Evolutionary conservation across 2,113 vertebrate species (phyloP).

Genomic region (Suricata suricatta): DNA sequence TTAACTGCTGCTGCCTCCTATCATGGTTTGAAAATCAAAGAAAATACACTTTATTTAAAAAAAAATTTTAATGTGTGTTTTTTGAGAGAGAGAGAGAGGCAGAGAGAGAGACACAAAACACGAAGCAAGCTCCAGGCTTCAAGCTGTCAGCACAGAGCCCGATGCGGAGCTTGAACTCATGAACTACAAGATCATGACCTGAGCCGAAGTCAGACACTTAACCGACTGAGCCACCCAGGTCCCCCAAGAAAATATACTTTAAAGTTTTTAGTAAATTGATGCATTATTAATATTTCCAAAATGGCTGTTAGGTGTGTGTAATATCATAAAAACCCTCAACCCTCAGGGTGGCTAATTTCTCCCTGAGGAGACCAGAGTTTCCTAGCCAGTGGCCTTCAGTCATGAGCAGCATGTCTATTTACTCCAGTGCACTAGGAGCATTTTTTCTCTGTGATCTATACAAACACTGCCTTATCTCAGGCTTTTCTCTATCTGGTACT

Average conservation of each 20-base stretch:
- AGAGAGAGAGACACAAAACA: too few relatives aligned
- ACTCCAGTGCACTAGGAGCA: background rate
- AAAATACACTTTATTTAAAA: background rate
- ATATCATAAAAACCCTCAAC: background rate
- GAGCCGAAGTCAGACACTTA: too few relatives aligned
- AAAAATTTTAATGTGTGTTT: too few relatives aligned
- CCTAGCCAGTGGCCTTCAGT: background rate
- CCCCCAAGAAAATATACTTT: background rate
- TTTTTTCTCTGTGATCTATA: background rate
- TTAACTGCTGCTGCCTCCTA: background rate
- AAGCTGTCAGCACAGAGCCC: too few relatives aligned
- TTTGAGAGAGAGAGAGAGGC: too few relatives aligned
- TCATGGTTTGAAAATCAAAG: background rate
- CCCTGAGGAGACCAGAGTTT: background rate
- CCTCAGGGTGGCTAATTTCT: background rate
- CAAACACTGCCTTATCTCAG: background rate
- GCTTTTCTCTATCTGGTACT: background rate
- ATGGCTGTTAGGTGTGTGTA: background rate
- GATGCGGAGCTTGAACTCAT: too few relatives aligned
- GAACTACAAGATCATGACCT: too few relatives aligned
- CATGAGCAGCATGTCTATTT: background rate
- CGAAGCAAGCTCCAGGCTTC: too few relatives aligned
- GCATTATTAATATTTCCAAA: conserved; percentile 24
- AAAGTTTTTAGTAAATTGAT: background rate
- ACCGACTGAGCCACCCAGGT: too few relatives aligned